Conservation (phyloP, 1,140 invertebrate genomes). For the Scaptomyza montana region DNA sequence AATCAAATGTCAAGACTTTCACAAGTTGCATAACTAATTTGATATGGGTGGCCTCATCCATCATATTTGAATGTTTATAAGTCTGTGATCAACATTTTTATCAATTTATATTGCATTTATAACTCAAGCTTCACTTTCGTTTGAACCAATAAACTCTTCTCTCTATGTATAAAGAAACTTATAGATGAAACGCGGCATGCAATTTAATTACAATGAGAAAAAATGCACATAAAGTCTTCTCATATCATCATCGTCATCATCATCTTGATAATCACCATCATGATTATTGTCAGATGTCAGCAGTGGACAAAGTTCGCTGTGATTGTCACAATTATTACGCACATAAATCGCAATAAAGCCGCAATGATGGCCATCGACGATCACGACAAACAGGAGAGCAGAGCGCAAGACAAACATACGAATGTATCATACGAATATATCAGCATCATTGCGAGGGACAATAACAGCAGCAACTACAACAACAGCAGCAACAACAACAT, state of each 20-base stretch:
- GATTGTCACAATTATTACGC: constrained; percentile 83
- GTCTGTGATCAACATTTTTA: constrained; percentile 38
- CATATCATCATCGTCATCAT: too few species aligned
- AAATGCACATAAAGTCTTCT: constrained; percentile 51
- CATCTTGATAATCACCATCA: constrained; percentile 12
- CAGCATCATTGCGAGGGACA: constrained; percentile 13
- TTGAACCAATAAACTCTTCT: background rate
- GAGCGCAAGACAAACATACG: background rate
- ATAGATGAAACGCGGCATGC: constrained; percentile 27
- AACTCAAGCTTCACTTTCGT: background rate
- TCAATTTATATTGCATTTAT: background rate
- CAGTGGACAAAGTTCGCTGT: constrained; percentile 46
- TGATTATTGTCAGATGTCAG: constrained; percentile 49
- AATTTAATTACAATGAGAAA: constrained; percentile 70
- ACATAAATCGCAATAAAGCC: constrained; percentile 79
- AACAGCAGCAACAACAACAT: constrained; percentile 8
- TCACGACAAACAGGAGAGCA: constrained; percentile 15
- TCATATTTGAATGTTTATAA: constrained; percentile 8
- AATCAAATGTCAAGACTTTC: constrained; percentile 27
- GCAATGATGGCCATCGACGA: constrained; percentile 44
- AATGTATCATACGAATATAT: background rate
- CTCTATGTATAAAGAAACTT: background rate
- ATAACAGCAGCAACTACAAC: too few species aligned
- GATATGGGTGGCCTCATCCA: constrained; percentile 27
- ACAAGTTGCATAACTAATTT: constrained; percentile 22